Percentiles rank a stretch among this genome's conserved stretches.
phyloP scores from a whole-genome alignment of 1,140 invertebrate species.

The Aphelenchoides besseyi region DNA sequence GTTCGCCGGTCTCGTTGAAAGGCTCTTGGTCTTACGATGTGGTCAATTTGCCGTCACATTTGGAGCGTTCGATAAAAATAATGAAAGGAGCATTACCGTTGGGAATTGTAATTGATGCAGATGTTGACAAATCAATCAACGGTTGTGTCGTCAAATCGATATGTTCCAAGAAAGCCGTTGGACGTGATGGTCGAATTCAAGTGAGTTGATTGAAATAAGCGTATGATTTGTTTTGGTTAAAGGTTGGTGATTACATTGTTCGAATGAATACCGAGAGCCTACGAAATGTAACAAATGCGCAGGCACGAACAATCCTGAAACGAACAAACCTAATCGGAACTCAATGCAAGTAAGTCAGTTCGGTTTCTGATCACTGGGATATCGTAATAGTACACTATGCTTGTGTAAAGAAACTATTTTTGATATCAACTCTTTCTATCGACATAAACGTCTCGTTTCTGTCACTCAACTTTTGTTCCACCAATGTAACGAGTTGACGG shows the following conservation, averaged over 20 bases:
- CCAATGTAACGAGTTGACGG: too few relatives aligned
- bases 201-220: conserved; percentile 50
- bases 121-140: conserved; percentile 70
- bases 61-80: conserved; percentile 69
- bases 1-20: conserved; percentile 50
- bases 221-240: not conserved
- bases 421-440: not conserved
- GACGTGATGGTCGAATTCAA: conserved; percentile 68
- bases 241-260: conserved; percentile 65
- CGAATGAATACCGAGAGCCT: conserved; percentile 71
- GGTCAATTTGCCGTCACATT: conserved; percentile 66
- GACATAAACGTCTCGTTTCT: not conserved
- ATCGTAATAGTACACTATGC: not conserved
- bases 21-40: conserved; percentile 62
- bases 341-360: conserved; percentile 67
- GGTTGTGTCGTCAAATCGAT: conserved; percentile 70
- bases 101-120: conserved; percentile 63
- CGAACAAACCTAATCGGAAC: conserved; percentile 68
- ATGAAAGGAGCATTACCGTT: conserved; percentile 68
- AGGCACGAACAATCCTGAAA: conserved; percentile 70
- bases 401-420: not conserved
- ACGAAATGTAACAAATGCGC: conserved; percentile 69
- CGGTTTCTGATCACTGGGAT: not conserved
- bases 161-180: conserved; percentile 66
- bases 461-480: not conserved